Evolutionary conservation across 2,797 vertebrate genomes (phyloP), one percentile per base, ranked within the genome.

Genomic region (Menidia menidia): DNA sequence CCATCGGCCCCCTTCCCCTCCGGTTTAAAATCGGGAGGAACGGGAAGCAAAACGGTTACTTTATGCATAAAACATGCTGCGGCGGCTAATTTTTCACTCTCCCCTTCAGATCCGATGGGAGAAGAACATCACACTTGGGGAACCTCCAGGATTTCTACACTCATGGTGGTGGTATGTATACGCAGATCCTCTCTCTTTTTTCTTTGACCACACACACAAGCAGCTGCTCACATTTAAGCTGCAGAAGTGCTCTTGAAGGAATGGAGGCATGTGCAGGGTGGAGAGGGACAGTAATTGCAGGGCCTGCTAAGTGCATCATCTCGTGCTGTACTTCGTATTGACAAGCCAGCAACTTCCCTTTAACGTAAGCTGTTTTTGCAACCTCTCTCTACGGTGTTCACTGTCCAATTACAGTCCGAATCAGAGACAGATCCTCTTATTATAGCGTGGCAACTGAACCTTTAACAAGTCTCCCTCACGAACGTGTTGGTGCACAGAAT

Each of bases 131-230:
- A 97, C 96, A 1, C 91, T 97, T 76, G 97, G 80, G 84, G 97
- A 97, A 86, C 96, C 97, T 71, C 97, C 97, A 0, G 96, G 97
- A 86, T 98, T 98, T 93, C 92, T 98, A 91, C 96, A 96, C 85
- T 96, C 97, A 71, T 98, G 97, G 97, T 98, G 97, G 97, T 98
- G 97, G 97, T 98, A 93, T 75, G 96, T 92, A 90, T 75, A 72
- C 19, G 11, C 50, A 68, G 16, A 51, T 69, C 25, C 13, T 51
- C 41, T 68, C 1, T 60, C 35, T 61, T 74, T 39, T 7, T 60
- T 55, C 51, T 42, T 72, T 66, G 69, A 54, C 61, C 67, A 60
- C 72, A 80, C 64, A 58, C 53, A 52, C 53, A 44, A 55, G 5
- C 53, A 62, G 41, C 58, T 41, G 62, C 60, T 81, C 64, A 68